These are phyloP conservation scores for Plutella xylostella DNA, from an alignment of 2,888 invertebrate genomes.

Conservation along the genomic window DNA sequence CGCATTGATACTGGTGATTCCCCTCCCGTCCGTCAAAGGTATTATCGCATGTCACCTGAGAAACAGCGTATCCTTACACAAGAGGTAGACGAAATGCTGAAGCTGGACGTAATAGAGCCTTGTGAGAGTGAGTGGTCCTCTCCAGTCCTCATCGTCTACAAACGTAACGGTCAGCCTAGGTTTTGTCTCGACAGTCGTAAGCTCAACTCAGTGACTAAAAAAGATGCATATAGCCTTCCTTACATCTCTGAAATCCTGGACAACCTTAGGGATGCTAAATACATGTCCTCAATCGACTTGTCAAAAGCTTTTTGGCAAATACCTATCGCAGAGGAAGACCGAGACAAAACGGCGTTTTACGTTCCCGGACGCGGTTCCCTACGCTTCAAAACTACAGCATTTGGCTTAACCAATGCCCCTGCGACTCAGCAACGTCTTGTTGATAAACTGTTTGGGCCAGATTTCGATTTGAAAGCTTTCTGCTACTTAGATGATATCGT, in stretches of 20 bases:
- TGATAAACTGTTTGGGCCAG: slow-evolving; percentile 11
- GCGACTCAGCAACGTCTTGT: slow-evolving; percentile 8
- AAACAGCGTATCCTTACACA: slow-evolving; percentile 16
- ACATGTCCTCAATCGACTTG: slow-evolving; percentile 19
- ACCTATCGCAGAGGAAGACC: background rate
- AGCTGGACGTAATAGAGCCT: slow-evolving; percentile 17
- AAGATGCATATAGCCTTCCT: slow-evolving; percentile 16
- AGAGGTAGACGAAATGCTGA: slow-evolving; percentile 10
- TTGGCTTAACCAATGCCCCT: slow-evolving; percentile 15
- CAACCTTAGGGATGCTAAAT: slow-evolving; percentile 21
- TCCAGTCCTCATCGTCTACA: slow-evolving; percentile 15
- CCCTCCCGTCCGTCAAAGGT: slow-evolving; percentile 10
- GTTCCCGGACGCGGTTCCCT: slow-evolving; percentile 18
- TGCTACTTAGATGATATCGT: slow-evolving; percentile 21
- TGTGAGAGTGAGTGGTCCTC: slow-evolving; percentile 23
- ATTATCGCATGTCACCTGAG: slow-evolving; percentile 21
- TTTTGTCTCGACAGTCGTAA: slow-evolving; percentile 19
- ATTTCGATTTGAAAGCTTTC: slow-evolving; percentile 16
- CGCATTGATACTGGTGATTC: slow-evolving; percentile 6
- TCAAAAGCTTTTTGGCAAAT: slow-evolving; percentile 15
- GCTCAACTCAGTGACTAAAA: slow-evolving; percentile 16
- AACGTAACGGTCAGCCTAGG: slow-evolving; percentile 14
- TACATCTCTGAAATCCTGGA: slow-evolving; percentile 23
- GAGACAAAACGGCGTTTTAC: slow-evolving; percentile 8
- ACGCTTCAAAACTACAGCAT: slow-evolving; percentile 15